Evolutionary conservation across 2,888 invertebrate genomes (phyloP), one percentile per base, ranked within the genome.

Genomic region (Gortyna flavago): DNA sequence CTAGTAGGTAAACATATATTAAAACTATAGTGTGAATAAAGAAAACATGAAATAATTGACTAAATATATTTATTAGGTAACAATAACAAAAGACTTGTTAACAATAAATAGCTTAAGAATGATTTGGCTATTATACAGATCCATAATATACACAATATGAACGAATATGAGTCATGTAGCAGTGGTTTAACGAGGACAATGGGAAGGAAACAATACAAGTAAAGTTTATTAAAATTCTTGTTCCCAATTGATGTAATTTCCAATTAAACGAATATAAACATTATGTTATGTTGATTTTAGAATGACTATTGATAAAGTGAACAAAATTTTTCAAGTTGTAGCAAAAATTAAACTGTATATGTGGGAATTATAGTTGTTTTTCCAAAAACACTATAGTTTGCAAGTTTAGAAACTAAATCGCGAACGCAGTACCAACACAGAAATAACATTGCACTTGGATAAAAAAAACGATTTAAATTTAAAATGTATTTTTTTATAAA

Each of bases 41-140:
- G 1, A 82, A 67, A 64, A 78, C n/a, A 8, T 61, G 0, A 2
- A 83, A 82, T 25, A 25, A 79, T 41, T 48, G 32, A 67, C 44
- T 13, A 73, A 64, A 81, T 71, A 74, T 61, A 69, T 84, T 86
- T 87, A 79, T 65, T 71, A n/a, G 4, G 54, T n/a, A 84, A 84
- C 87, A 75, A 67, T 69, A 84, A 84, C 80, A 84, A 84, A 79
- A 75, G 5, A 59, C 18, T 51, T 65, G 61, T 62, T 75, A 7
- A 84, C 38, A 84, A 82, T 83, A 86, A 86, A 86, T 86, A 72
- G n/a, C 38, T 75, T 74, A 73, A 41, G 48, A 74, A 44, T 84
- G 59, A 73, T 65, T 75, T 62, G 54, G 13, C 11, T 73, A 66
- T 13, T 44, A 38, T 29, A 79, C 80, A 84, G 80, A 86, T 86